phyloP scores from a whole-genome alignment of 2,113 vertebrate species.

The Ginglymostoma cirratum region DNA sequence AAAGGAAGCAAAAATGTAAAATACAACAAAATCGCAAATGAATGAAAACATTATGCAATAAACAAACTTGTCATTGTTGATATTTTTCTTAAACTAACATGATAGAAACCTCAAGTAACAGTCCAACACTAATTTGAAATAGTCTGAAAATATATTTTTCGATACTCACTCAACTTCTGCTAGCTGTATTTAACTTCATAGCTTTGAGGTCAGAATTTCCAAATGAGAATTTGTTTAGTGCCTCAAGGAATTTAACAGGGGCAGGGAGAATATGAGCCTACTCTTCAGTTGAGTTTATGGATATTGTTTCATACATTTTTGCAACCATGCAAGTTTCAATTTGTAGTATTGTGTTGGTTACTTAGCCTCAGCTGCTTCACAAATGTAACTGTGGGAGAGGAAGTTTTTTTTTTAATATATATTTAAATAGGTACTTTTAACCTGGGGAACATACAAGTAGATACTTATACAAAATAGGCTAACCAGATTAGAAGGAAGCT shows the following conservation, averaged over 20 bases:
- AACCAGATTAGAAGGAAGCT: not conserved
- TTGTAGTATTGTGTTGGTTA: not conserved
- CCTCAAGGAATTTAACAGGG: not conserved
- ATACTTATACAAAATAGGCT: conserved; percentile 1
- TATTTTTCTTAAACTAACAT: conserved; percentile 28
- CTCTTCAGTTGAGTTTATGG: not conserved
- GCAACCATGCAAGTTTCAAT: not conserved
- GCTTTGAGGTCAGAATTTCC: not conserved
- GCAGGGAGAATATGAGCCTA: not conserved
- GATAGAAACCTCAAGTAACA: conserved; percentile 25
- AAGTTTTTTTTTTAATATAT: not conserved
- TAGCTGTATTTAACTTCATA: not conserved
- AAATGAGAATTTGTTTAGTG: not conserved
- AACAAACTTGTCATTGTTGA: not conserved
- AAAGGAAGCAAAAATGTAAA: conserved; percentile 58
- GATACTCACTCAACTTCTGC: not conserved
- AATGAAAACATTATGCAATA: conserved; percentile 24
- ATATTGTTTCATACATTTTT: not conserved
- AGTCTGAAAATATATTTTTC: conserved; percentile 36
- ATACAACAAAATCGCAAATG: conserved; percentile 45
- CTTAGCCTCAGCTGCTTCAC: conserved; percentile 13
- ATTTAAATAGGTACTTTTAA: not conserved
- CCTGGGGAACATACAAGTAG: not conserved
- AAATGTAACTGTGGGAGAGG: not conserved
- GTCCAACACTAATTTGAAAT: conserved; percentile 33